These are phyloP conservation scores for Ochropleura leucogaster DNA, from an alignment of 2,888 invertebrate genomes.

Conservation along the genomic window DNA sequence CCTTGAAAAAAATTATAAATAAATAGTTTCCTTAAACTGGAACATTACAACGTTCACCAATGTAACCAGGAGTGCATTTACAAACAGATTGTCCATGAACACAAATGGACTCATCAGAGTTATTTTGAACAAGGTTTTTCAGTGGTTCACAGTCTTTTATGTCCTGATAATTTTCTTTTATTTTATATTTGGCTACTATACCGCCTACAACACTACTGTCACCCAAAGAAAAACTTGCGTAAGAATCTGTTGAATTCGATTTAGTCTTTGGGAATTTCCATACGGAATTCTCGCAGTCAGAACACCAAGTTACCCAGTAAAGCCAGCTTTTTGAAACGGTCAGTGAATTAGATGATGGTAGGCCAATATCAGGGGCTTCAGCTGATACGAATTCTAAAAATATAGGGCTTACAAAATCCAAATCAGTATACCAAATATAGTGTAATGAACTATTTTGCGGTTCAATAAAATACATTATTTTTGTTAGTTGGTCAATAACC, in stretches of 20 bases:
- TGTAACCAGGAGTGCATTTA: conserved; percentile 4
- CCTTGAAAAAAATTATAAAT: not conserved
- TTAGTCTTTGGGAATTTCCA: not conserved
- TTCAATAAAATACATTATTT: not conserved
- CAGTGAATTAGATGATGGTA: not conserved
- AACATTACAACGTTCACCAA: not conserved
- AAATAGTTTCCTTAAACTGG: not conserved
- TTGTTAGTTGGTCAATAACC: not conserved
- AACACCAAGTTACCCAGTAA: not conserved
- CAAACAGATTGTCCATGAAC: conserved; percentile 4
- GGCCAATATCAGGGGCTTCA: fast-evolving
- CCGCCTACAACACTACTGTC: not conserved
- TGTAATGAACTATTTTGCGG: not conserved
- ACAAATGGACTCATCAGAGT: not conserved
- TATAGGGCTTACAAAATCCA: not conserved
- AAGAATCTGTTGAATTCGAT: too few species aligned
- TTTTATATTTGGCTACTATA: not conserved
- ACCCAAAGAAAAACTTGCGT: not conserved
- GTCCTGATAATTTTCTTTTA: not conserved
- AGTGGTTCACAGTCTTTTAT: not conserved
- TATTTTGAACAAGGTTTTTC: not conserved
- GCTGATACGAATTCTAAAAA: not conserved
- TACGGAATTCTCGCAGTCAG: not conserved
- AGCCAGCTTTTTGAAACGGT: not conserved
- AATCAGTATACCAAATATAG: not conserved